These are phyloP conservation scores for Prunella strophiata DNA, from an alignment of 2,797 vertebrate genomes.

Conservation along the genomic window DNA sequence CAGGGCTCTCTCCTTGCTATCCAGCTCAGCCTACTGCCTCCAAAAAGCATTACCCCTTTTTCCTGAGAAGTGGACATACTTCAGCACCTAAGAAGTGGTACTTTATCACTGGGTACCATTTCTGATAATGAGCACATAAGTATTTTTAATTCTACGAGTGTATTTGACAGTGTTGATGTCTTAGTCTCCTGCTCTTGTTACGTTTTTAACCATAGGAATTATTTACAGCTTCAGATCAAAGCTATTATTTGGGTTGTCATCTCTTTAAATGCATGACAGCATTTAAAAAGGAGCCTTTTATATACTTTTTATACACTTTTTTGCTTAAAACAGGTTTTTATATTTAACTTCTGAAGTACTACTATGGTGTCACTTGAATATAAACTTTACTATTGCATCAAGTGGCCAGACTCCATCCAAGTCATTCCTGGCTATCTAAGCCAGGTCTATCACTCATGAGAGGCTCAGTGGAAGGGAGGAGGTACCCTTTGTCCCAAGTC, in stretches of 20 bases:
- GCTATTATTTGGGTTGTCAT: slow-evolving; percentile 10
- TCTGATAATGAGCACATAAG: not conserved
- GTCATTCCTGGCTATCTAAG: not conserved
- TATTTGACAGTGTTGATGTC: not conserved
- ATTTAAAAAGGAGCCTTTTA: not conserved
- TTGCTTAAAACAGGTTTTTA: not conserved
- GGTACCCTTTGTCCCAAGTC: not conserved
- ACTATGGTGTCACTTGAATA: not conserved
- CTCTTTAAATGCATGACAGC: not conserved
- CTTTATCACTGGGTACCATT: not conserved
- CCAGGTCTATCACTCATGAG: not conserved
- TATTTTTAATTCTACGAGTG: not conserved
- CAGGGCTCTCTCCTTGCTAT: not conserved
- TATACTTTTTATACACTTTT: not conserved
- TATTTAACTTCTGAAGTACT: not conserved
- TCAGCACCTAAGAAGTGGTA: not conserved
- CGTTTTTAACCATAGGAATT: not conserved
- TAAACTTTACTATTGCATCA: not conserved
- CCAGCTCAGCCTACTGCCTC: not conserved
- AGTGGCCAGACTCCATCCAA: not conserved
- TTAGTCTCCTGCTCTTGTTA: not conserved
- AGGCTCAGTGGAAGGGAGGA: not conserved
- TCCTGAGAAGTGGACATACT: not conserved
- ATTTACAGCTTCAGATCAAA: slow-evolving; percentile 34
- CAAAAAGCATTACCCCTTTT: not conserved